These are phyloP conservation scores for Stigmatopora nigra DNA, from an alignment of 2,113 vertebrate genomes.

Conservation along the genomic window DNA sequence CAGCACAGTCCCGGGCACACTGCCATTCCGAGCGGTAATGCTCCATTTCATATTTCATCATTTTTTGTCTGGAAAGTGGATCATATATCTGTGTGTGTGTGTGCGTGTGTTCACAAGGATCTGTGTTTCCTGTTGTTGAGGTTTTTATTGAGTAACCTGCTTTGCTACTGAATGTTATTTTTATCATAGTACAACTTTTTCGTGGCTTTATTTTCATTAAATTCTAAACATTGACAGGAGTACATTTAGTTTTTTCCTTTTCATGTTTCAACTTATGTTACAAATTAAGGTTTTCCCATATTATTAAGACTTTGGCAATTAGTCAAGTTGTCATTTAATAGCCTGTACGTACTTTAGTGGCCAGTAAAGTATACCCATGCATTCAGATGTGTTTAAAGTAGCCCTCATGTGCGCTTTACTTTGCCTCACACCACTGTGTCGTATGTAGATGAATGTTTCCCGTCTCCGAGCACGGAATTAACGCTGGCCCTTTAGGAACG, in stretches of 20 bases:
- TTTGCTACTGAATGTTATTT: conserved; percentile 12
- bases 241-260: neutral
- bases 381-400: conserved; percentile 42
- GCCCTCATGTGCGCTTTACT: conserved; percentile 51
- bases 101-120: conserved; percentile 29
- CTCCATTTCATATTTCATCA: conserved; percentile 72
- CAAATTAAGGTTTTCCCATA: neutral
- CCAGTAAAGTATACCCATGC: conserved; percentile 13
- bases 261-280: neutral
- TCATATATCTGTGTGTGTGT: conserved; percentile 40
- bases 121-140: conserved; percentile 42
- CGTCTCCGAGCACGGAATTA: conserved; percentile 66
- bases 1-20: conserved; percentile 78
- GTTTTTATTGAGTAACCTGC: conserved; percentile 27
- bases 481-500: conserved; percentile 66
- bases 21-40: conserved; percentile 79
- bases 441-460: conserved; percentile 69
- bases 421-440: conserved; percentile 57
- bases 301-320: neutral
- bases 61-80: conserved; percentile 65
- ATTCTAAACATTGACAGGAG: neutral
- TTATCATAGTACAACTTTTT: neutral
- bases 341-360: too few species aligned
- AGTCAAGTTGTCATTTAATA: neutral
- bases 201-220: neutral